These are phyloP conservation scores for Synergus itoensis DNA, from an alignment of 2,888 invertebrate genomes.

Conservation along the genomic window DNA sequence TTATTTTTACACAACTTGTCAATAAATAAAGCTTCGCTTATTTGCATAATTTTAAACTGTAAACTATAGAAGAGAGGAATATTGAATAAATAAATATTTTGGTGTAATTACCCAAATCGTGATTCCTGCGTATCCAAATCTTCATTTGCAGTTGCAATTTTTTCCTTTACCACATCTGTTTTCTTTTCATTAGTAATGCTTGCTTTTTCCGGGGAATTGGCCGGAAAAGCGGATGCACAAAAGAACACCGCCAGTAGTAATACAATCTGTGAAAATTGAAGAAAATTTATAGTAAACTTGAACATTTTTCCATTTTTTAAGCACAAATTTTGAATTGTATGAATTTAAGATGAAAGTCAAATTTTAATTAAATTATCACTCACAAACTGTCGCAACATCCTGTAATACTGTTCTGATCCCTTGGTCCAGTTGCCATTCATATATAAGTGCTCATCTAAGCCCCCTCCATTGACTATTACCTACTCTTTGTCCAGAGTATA, in stretches of 20 bases:
- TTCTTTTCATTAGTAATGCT: not conserved
- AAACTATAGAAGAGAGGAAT: too few relatives aligned
- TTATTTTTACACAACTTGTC: too few relatives aligned
- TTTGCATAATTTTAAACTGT: too few relatives aligned
- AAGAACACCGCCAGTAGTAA: not conserved
- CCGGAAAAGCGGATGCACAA: not conserved
- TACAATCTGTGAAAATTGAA: not conserved
- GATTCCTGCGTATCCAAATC: not conserved
- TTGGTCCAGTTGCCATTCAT: not conserved
- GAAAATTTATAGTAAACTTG: too few relatives aligned
- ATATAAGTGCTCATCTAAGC: not conserved
- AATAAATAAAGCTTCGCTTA: too few relatives aligned
- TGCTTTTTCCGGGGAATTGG: not conserved
- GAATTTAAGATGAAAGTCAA: not conserved
- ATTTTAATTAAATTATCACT: not conserved
- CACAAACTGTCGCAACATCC: conserved; percentile 1
- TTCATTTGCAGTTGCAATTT: not conserved
- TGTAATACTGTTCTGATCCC: conserved; percentile 1
- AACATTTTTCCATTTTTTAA: too few relatives aligned
- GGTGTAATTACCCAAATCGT: not conserved
- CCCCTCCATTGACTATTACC: too few relatives aligned
- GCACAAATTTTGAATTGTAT: too few relatives aligned
- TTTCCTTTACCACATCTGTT: not conserved
- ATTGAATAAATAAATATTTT: too few relatives aligned
- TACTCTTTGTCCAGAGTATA: not conserved